Evolutionary conservation across 2,888 invertebrate genomes (phyloP).

Genomic region (Oasisia sp.): DNA sequence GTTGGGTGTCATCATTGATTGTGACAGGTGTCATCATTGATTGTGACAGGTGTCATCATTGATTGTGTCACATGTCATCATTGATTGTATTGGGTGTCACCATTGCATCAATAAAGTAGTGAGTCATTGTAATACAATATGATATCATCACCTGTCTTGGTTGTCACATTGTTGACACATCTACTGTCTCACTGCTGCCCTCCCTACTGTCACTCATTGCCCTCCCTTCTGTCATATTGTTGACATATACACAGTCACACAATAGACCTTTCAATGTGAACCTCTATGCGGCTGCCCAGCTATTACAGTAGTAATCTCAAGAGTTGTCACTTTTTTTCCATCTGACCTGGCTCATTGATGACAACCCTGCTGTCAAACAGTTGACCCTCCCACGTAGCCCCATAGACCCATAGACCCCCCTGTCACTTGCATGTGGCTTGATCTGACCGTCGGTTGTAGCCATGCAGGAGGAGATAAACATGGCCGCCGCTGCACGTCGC

Average conservation of each 20-base stretch:
- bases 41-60: background rate
- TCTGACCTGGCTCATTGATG: no score
- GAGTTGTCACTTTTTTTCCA: no score
- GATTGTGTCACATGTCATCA: background rate
- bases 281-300: no score
- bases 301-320: no score
- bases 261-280: background rate
- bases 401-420: background rate
- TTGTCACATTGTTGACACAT: background rate
- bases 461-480: slow-evolving; percentile 61
- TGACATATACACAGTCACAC: background rate
- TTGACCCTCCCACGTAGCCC: background rate
- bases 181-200: background rate
- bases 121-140: background rate
- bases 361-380: no score
- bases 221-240: background rate
- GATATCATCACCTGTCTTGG: background rate
- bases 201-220: background rate
- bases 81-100: background rate
- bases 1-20: background rate
- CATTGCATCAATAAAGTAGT: background rate
- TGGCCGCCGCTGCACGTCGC: slow-evolving; percentile 56
- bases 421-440: slow-evolving; percentile 38
- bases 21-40: no score
- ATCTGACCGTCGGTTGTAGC: slow-evolving; percentile 43